Evolutionary conservation across 2,797 vertebrate genomes (phyloP), one percentile per base, ranked within the genome.

Genomic region (Coilia nasus): DNA sequence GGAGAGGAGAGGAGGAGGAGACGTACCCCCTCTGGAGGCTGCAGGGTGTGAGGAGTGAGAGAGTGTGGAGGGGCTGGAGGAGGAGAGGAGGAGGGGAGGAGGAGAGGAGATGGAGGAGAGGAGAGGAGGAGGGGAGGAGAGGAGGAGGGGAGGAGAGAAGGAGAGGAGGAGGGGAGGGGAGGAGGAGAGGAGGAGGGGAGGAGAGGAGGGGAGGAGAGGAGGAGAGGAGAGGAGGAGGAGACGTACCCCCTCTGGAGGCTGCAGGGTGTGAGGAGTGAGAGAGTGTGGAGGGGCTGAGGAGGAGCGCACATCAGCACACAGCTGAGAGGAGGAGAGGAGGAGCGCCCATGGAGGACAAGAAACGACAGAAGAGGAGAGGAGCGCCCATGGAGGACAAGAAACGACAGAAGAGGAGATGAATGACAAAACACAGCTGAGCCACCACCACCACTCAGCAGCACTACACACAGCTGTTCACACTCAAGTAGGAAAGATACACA

Each of bases 11-110:
- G 62, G 62, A 28, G 62, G 25, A 9, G 12, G 4, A 17, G 28
- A 92, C 93, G 86, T 92, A 93, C 91, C 91, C 60, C 91, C 82
- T 87, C 92, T 93, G 91, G 89, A 92, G 62, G 91, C 88, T 90
- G 89, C 84, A 86, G 92, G 90, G 88, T 92, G 89, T 92, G 87
- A 31, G 64, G 4, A 5, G 25, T 90, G 12, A 10, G 12, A 15
- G 64, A 67, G 64, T 12, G 25, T 0, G 1, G n/a, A 64, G 60
- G 0, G 5, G 60, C 6, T 21, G 7, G 11, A 11, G 25, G 62
- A 67, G 6, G 12, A 31, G 11, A 67, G 25, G 23, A 93, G 83
- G 93, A 94, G 19, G 57, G 21, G 89, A 90, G 93, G 86, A 57
- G 35, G n/a, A 89, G 85, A 82, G 84, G 50, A 41, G 5, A 62